Conservation (phyloP, 2,888 invertebrate genomes). For the Ypsolopha scabrella region DNA sequence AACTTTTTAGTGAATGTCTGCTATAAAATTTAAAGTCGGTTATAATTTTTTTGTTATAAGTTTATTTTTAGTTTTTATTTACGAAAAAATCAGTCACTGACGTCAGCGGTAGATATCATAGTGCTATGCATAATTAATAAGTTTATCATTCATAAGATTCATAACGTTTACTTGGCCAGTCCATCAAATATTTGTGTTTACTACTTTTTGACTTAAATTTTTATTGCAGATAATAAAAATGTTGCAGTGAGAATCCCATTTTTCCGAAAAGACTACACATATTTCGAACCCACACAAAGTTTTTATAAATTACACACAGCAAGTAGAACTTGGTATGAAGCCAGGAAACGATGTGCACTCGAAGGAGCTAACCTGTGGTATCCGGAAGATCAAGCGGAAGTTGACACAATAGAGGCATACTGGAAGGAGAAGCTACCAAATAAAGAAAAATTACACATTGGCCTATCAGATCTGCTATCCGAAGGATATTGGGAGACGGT, state of each 20-base stretch:
- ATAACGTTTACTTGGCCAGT: too few relatives aligned
- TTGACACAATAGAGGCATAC: conserved; percentile 17
- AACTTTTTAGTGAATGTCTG: too few relatives aligned
- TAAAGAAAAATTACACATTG: conserved; percentile 26
- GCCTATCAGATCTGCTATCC: conserved; percentile 27
- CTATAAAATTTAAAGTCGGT: too few relatives aligned
- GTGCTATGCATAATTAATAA: too few relatives aligned
- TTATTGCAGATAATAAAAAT: not conserved
- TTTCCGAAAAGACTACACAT: conserved; percentile 1
- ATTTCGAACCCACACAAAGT: not conserved
- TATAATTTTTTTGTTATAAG: too few relatives aligned
- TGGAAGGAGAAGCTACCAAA: conserved; percentile 22
- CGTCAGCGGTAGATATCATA: too few relatives aligned
- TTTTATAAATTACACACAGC: not conserved
- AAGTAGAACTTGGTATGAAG: not conserved
- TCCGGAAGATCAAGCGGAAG: conserved; percentile 17
- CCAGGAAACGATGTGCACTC: not conserved
- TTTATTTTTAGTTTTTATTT: too few relatives aligned
- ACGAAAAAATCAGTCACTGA: too few relatives aligned
- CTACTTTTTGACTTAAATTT: not conserved
- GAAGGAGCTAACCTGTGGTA: not conserved
- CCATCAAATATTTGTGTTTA: not conserved
- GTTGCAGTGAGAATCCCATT: not conserved
- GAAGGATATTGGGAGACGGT: conserved; percentile 36
- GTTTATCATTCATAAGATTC: too few relatives aligned